These are phyloP conservation scores for Asobara japonica DNA, from an alignment of 1,140 invertebrate genomes.

Conservation along the genomic window DNA sequence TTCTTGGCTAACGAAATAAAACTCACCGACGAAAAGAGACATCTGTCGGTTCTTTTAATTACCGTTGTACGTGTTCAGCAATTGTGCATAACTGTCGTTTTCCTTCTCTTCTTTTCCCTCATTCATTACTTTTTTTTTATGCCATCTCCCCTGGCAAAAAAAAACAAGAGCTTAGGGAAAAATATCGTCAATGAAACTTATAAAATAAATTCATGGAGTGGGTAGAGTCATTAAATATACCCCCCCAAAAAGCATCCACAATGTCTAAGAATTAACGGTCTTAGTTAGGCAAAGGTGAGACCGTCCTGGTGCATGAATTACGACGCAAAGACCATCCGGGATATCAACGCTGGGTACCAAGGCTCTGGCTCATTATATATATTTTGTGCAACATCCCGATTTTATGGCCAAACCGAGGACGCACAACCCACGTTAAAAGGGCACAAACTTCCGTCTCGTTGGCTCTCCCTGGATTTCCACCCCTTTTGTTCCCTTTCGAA, in stretches of 20 bases:
- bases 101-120: constrained; percentile 12
- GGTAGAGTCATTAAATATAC: constrained; percentile 16
- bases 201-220: neutral
- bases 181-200: constrained; percentile 1
- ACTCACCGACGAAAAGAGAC: constrained; percentile 55
- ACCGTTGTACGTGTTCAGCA: constrained; percentile 59
- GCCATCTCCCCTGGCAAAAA: constrained; percentile 26
- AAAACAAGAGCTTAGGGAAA: constrained; percentile 6
- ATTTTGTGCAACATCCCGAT: constrained; percentile 67
- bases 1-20: constrained; percentile 63
- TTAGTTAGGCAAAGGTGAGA: constrained; percentile 61
- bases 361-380: constrained; percentile 60
- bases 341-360: constrained; percentile 44
- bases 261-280: constrained; percentile 64
- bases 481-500: constrained; percentile 5
- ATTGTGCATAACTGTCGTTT: constrained; percentile 37
- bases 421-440: neutral
- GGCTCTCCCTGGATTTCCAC: constrained; percentile 5
- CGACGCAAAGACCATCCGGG: constrained; percentile 56
- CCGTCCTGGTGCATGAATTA: constrained; percentile 54
- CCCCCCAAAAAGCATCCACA: constrained; percentile 12
- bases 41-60: constrained; percentile 68
- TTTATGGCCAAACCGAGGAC: constrained; percentile 55
- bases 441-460: constrained; percentile 38
- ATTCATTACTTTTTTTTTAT: neutral